Evolutionary conservation across 2,888 invertebrate species (phyloP).

Genomic region (Apomyelois bistriatella): DNA sequence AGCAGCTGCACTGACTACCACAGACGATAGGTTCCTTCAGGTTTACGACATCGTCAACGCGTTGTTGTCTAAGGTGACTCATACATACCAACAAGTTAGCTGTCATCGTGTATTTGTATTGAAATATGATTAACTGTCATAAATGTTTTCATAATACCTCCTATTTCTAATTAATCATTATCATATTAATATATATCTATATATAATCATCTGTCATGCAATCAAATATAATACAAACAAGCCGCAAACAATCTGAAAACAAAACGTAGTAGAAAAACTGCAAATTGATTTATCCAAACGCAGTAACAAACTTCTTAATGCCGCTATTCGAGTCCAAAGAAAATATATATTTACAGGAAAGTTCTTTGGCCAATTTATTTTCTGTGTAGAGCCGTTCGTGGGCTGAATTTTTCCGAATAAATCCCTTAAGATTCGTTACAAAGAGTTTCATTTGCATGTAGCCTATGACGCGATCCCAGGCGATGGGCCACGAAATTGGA

Average conservation of each 20-base stretch:
- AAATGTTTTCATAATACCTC: too few relatives aligned
- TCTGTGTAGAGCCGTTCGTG: constrained; percentile 52
- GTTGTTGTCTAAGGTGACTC: too few relatives aligned
- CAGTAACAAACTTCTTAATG: constrained; percentile 36
- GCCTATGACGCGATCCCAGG: constrained; percentile 43
- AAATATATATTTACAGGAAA: constrained; percentile 37
- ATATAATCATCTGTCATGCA: too few relatives aligned
- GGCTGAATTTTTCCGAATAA: constrained; percentile 64
- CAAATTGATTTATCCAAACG: constrained; percentile 8
- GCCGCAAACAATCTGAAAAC: background rate
- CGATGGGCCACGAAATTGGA: constrained; percentile 33
- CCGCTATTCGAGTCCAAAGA: constrained; percentile 20
- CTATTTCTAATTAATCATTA: too few relatives aligned
- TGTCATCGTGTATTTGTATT: too few relatives aligned
- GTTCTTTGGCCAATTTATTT: constrained; percentile 55
- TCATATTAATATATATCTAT: too few relatives aligned
- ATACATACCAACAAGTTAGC: too few relatives aligned
- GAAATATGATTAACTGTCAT: too few relatives aligned
- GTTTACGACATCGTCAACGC: too few relatives aligned
- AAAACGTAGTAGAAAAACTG: background rate
- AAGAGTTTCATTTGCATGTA: constrained; percentile 73
- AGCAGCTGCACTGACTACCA: too few relatives aligned
- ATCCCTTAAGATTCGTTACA: constrained; percentile 73
- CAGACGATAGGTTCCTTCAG: too few relatives aligned
- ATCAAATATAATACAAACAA: too few relatives aligned